Evolutionary conservation across 2,113 vertebrate genomes (phyloP).

Genomic region (Solea solea): DNA sequence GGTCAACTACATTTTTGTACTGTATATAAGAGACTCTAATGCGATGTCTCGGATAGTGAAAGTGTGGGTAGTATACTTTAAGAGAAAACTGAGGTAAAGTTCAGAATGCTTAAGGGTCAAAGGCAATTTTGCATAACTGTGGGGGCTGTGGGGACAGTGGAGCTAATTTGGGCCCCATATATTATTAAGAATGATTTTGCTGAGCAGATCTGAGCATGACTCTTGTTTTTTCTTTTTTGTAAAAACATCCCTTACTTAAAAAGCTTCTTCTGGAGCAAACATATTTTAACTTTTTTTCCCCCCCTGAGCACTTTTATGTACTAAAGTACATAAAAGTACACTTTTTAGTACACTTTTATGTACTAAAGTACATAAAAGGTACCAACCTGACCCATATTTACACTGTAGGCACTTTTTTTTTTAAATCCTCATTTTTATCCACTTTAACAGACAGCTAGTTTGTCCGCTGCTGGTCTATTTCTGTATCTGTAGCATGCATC

Average conservation of each 20-base stretch:
- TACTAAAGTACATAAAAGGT: not conserved
- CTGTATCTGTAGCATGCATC: too few relatives aligned
- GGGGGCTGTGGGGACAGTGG: too few relatives aligned
- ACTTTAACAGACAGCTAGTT: too few relatives aligned
- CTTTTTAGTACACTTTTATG: too few relatives aligned
- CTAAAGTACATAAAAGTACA: not conserved
- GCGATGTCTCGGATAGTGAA: too few relatives aligned
- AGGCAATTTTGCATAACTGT: not conserved
- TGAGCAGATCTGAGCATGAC: constrained; percentile 9
- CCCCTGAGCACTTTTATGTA: constrained; percentile 30
- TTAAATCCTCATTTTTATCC: too few relatives aligned
- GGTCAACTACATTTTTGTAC: too few relatives aligned
- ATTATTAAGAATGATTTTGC: constrained; percentile 11
- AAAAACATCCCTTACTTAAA: constrained; percentile 38
- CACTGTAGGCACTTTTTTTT: too few relatives aligned
- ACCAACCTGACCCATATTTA: too few relatives aligned
- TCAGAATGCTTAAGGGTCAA: not conserved
- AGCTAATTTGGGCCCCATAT: not conserved
- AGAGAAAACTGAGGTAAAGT: not conserved
- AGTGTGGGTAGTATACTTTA: not conserved
- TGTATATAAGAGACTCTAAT: not conserved
- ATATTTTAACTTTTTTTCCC: constrained; percentile 29
- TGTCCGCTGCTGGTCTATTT: too few relatives aligned
- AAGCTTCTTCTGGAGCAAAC: constrained; percentile 3
- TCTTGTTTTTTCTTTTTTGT: not conserved